Base-by-base conservation (phyloP, 1,140 invertebrate genomes). In the Dryas iulia region DNA sequence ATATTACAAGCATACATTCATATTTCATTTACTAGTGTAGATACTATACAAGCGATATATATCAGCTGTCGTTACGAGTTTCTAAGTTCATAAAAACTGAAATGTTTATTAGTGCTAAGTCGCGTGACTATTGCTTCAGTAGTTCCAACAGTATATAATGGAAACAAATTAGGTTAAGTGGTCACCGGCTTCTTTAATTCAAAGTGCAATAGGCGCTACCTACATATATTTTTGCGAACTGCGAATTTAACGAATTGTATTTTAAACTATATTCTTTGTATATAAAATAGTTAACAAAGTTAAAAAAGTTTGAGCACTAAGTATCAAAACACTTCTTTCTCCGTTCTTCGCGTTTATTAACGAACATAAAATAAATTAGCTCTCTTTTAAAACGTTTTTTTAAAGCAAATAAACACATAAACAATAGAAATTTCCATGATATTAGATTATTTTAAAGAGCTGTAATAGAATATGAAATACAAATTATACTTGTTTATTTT, bases 101-200 rank as follows among this genome's bases (percentile, higher is more conserved):
- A 47, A 47, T 21, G 18, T 21, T 57, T 60, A 63, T 52, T 64
- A 54, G 39, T 23, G 5, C 24, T 39, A 30, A 68, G 35, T 72
- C 69, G 69, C 77, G 74, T 78, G 74, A 76, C 69, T 71, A 47
- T 28, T 33, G 67, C 52, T 69, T 24, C 14, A 70, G 35, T 66
- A 70, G 24, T 70, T 71, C 64, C 31, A 58, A 30, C 58, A 53
- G 61, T 57, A 64, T 66, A 74, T 62, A 66, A 70, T 69, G 54
- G 62, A 77, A 77, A 73, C 72, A 73, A 77, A 79, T 77, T 77
- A 76, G 69, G 67, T 76, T 78, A 77, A 77, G 71, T 79, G 75
- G 69, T 56, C 75, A 72, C 63, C 33, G 71, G 63, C 77, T 75
- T 72, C 56, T 68, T 66, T 67, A 56, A 68, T 69, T 66, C 66